These are phyloP conservation scores for Xiphias gladius DNA, from an alignment of 2,113 vertebrate species.

Conservation along the genomic window DNA sequence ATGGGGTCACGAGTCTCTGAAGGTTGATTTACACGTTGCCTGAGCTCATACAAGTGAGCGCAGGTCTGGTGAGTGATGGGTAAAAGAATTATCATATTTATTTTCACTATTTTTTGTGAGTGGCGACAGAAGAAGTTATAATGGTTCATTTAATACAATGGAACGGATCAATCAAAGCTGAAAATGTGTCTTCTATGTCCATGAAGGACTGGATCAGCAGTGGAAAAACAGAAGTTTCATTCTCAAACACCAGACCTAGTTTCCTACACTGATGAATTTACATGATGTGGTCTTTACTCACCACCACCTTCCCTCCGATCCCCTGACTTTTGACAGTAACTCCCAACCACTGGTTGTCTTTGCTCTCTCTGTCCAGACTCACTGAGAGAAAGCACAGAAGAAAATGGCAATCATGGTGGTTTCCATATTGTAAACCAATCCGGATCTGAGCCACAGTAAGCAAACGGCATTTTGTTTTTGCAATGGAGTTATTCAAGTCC, in stretches of 20 bases:
- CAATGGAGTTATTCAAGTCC: background rate
- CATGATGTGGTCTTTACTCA: constrained; percentile 80
- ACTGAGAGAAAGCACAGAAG: constrained; percentile 73
- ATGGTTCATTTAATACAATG: background rate
- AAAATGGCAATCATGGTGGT: constrained; percentile 11
- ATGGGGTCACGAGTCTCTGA: constrained; percentile 94
- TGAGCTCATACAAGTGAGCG: constrained; percentile 93
- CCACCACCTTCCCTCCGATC: constrained; percentile 94
- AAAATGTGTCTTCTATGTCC: background rate
- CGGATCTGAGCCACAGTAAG: background rate
- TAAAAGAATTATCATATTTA: background rate
- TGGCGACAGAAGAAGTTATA: background rate
- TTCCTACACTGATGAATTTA: constrained; percentile 26
- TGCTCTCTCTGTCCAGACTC: constrained; percentile 88
- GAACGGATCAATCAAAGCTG: background rate
- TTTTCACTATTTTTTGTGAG: background rate
- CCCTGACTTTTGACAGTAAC: constrained; percentile 95
- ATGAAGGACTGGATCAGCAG: background rate
- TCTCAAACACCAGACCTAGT: background rate
- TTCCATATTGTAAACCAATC: constrained; percentile 40
- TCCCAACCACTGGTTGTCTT: constrained; percentile 97
- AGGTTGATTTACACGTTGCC: constrained; percentile 88
- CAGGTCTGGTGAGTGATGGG: constrained; percentile 85
- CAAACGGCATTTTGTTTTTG: constrained; percentile 25
- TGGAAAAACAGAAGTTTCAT: accelerated